These are phyloP conservation scores for Minunthozetes semirufus DNA, from an alignment of 2,888 invertebrate genomes.

Conservation along the genomic window DNA sequence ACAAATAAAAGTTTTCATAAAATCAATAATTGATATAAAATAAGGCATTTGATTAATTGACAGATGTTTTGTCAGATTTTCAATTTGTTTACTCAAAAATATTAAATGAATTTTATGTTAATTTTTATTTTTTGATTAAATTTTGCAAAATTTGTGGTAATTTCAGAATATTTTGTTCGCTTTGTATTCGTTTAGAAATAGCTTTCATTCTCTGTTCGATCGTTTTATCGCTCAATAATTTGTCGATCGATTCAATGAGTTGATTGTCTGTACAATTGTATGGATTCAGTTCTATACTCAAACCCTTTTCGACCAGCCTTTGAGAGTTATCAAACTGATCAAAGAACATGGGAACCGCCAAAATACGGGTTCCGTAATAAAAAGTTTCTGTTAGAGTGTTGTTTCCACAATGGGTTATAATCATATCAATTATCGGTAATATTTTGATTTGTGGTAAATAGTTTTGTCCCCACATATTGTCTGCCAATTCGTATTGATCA, in stretches of 20 bases:
- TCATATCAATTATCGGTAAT: conserved; percentile 30
- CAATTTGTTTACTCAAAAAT: no score
- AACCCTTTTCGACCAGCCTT: conserved; percentile 31
- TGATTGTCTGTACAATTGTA: conserved; percentile 20
- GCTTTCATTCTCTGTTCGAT: neutral
- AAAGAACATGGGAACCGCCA: conserved; percentile 33
- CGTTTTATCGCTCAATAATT: conserved; percentile 12
- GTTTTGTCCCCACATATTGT: conserved; percentile 37
- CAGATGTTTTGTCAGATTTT: no score
- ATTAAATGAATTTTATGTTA: no score
- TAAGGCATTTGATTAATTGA: no score
- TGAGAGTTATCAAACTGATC: conserved; percentile 38
- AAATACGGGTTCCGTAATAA: conserved; percentile 29
- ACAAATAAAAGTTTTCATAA: no score
- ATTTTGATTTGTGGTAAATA: conserved; percentile 35
- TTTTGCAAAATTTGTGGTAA: neutral
- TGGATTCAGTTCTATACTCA: conserved; percentile 23
- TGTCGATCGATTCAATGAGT: conserved; percentile 26
- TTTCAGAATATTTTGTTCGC: neutral
- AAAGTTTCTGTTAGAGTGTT: conserved; percentile 35
- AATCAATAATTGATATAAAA: no score
- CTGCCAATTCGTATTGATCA: conserved; percentile 31
- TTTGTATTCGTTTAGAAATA: conserved; percentile 13
- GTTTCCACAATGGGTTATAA: conserved; percentile 38
- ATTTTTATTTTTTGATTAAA: neutral